These are phyloP conservation scores for Drosophila affinis DNA, from an alignment of 2,888 invertebrate species.

Conservation along the genomic window DNA sequence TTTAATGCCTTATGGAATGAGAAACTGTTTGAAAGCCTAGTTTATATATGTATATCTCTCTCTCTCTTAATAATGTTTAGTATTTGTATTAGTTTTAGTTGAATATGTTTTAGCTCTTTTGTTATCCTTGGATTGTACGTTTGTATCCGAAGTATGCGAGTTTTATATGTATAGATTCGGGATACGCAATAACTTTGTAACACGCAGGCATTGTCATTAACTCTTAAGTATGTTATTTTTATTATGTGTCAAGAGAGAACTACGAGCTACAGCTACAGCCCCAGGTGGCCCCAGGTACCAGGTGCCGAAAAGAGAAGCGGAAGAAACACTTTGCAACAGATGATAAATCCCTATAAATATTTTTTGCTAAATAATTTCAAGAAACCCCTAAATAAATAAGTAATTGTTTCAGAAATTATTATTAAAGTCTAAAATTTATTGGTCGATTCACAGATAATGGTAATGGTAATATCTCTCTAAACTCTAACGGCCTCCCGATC, in stretches of 20 bases:
- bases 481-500: slow-evolving; percentile 10
- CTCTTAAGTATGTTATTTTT: slow-evolving; percentile 69
- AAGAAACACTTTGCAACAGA: slow-evolving; percentile 13
- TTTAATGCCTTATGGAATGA: slow-evolving; percentile 50
- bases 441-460: neutral
- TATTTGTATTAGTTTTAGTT: slow-evolving; percentile 46
- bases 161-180: slow-evolving; percentile 60
- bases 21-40: slow-evolving; percentile 23
- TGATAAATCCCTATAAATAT: slow-evolving; percentile 50
- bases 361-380: slow-evolving; percentile 72
- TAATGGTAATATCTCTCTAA: neutral
- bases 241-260: slow-evolving; percentile 50
- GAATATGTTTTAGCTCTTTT: slow-evolving; percentile 54
- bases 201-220: slow-evolving; percentile 75
- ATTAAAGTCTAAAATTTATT: slow-evolving; percentile 11
- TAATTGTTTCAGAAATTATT: slow-evolving; percentile 69
- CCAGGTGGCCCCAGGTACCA: slow-evolving; percentile 17
- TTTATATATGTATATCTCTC: slow-evolving; percentile 20
- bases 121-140: slow-evolving; percentile 56
- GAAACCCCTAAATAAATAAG: slow-evolving; percentile 63
- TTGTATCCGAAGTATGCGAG: slow-evolving; percentile 55
- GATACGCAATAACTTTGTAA: slow-evolving; percentile 57
- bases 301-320: slow-evolving; percentile 15
- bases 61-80: slow-evolving; percentile 18
- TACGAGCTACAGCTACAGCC: neutral